phyloP scores from a whole-genome alignment of 1,140 invertebrate species.

The Idris sp. region DNA sequence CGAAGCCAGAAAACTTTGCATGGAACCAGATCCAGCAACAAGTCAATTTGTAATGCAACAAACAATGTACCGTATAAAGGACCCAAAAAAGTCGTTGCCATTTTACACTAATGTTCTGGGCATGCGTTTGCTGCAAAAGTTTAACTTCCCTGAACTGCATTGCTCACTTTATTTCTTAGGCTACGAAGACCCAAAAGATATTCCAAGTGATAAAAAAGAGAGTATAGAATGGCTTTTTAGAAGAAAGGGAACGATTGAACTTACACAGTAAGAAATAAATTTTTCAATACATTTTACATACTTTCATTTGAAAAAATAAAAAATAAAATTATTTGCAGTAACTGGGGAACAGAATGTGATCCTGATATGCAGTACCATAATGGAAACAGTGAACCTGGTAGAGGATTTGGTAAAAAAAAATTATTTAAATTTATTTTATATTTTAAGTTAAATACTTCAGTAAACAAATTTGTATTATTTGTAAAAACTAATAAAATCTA shows the following conservation, averaged over 20 bases:
- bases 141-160: conserved; percentile 93
- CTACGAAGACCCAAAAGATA: conserved; percentile 87
- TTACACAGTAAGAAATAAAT: conserved; percentile 88
- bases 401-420: conserved; percentile 86
- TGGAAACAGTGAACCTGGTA: conserved; percentile 93
- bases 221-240: conserved; percentile 87
- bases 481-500: too few relatives aligned
- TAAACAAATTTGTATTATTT: too few relatives aligned
- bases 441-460: too few relatives aligned
- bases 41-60: conserved; percentile 95
- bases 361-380: conserved; percentile 89
- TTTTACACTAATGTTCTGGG: conserved; percentile 95
- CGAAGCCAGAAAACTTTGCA: conserved; percentile 83
- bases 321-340: conserved; percentile 71
- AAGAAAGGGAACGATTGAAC: conserved; percentile 92
- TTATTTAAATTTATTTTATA: conserved; percentile 28
- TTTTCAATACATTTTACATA: background rate
- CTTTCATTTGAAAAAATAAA: conserved; percentile 3
- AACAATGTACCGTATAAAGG: conserved; percentile 97
- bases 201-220: conserved; percentile 84
- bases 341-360: conserved; percentile 95
- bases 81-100: conserved; percentile 89
- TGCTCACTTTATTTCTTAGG: conserved; percentile 97
- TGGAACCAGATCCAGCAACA: conserved; percentile 81
- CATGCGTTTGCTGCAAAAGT: conserved; percentile 92